Evolutionary conservation across 2,113 vertebrate genomes (phyloP), one percentile per base, ranked within the genome.

Genomic region (Nansenia antarctica): DNA sequence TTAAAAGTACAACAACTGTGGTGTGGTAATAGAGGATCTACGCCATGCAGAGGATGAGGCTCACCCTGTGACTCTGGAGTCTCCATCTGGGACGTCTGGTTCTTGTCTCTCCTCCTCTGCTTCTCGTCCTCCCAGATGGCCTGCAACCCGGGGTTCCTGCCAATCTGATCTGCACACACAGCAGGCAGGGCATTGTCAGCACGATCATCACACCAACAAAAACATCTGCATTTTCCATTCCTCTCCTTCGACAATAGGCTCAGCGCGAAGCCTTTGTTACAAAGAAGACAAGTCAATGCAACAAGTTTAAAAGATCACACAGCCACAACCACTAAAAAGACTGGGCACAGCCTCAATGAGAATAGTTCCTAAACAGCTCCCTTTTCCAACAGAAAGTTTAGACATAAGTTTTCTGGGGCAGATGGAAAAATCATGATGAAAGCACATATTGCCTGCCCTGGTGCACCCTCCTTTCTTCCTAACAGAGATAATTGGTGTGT

Each of bases 101-200:
- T 92, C 85, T 92, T 95, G 72, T 95, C 91, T 77, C 94, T 93
- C 77, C 96, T 92, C 35, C 98, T 92, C 82, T 95, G 96, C 82
- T 96, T 98, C 89, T 99, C 98, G 69, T 99, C 98, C 85, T 99
- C 97, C 98, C 98, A 99, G 88, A 99, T 98, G 67, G 93, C 94
- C 80, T 96, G 96, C 20, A 99, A 92, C 26, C 98, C 98, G 18
- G 98, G 98, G 76, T 99, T 99, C 82, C 89, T 94, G 76, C 95
- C 96, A 76, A 97, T 94, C 85, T 98, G 95, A 93, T 87, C 98
- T 99, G 35, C 30, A 60, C 32, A 60, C 58, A 35, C 6, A 20
- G n/a, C n/a, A n/a, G n/a, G n/a, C n/a, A n/a, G n/a, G n/a, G n/a
- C 29, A 58, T 6, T 27, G 2, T 54, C 9, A 49, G 45, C 15